Percentiles rank a stretch among this genome's conserved stretches.
Conservation (phyloP, 2,113 vertebrate species). For the Urocitellus parryii region DNA sequence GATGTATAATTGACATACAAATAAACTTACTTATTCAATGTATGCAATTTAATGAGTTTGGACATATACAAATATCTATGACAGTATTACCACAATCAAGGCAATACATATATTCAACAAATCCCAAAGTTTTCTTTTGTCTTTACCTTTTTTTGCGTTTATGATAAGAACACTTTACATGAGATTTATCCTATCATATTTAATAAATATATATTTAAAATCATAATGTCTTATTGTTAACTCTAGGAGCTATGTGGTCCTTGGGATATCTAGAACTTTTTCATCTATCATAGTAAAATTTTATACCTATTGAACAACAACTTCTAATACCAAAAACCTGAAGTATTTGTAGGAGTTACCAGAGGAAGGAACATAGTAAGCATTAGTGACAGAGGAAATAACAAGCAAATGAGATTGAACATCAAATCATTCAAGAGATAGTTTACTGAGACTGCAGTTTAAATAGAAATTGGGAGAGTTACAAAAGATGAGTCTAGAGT, state of each 20-base stretch:
- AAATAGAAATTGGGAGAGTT: background rate
- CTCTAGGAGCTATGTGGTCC: background rate
- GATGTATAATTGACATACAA: background rate
- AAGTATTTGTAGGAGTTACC: background rate
- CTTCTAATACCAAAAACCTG: background rate
- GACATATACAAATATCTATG: background rate
- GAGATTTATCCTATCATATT: background rate
- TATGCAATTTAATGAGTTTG: background rate
- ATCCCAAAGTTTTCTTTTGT: background rate
- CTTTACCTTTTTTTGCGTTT: background rate
- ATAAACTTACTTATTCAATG: background rate
- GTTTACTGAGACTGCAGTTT: background rate
- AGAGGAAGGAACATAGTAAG: background rate
- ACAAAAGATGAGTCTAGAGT: background rate
- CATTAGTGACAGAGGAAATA: background rate
- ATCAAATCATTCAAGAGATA: background rate
- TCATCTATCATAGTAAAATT: background rate
- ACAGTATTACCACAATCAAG: background rate
- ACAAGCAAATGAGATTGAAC: background rate
- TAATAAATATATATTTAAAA: background rate
- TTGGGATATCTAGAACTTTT: background rate
- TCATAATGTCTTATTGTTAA: background rate
- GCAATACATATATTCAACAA: background rate
- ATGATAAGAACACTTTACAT: background rate
- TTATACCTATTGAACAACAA: background rate